Percentiles rank a stretch among this genome's conserved stretches.
phyloP scores from a whole-genome alignment of 2,113 vertebrate species.

The Scomber japonicus region DNA sequence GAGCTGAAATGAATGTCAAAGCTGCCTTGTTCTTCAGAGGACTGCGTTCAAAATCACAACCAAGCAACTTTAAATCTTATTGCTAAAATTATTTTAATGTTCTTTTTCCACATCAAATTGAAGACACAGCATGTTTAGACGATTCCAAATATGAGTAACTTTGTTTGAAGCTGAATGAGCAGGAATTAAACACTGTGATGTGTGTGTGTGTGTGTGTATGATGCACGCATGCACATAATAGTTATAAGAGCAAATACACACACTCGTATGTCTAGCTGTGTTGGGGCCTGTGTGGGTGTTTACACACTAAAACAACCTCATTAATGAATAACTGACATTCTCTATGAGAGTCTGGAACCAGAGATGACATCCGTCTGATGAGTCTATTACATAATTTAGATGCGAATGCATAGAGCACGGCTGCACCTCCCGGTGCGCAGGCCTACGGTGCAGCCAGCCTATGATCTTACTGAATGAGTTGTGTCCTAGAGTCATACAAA shows the following conservation, averaged over 20 bases:
- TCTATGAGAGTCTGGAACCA: slow-evolving; percentile 43
- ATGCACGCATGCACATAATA: background rate
- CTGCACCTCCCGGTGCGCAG: slow-evolving; percentile 42
- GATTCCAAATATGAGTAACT: slow-evolving; percentile 42
- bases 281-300: slow-evolving; percentile 40
- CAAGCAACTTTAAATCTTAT: slow-evolving; percentile 59
- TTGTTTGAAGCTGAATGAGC: slow-evolving; percentile 63
- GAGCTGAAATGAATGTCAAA: slow-evolving; percentile 50
- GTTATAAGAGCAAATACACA: background rate
- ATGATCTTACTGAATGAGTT: slow-evolving; percentile 44
- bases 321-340: slow-evolving; percentile 72
- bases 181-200: slow-evolving; percentile 29
- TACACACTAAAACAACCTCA: slow-evolving; percentile 58
- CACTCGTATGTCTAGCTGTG: slow-evolving; percentile 11
- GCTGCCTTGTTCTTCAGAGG: slow-evolving; percentile 53
- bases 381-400: slow-evolving; percentile 67
- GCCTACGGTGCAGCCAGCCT: slow-evolving; percentile 32
- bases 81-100: slow-evolving; percentile 54
- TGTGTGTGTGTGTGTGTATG: background rate
- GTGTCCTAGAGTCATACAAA: slow-evolving; percentile 41
- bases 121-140: slow-evolving; percentile 23
- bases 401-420: slow-evolving; percentile 36
- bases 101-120: slow-evolving; percentile 24
- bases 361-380: slow-evolving; percentile 54
- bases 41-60: slow-evolving; percentile 57